Conservation (phyloP, 2,113 vertebrate species). For the Plectropomus leopardus region DNA sequence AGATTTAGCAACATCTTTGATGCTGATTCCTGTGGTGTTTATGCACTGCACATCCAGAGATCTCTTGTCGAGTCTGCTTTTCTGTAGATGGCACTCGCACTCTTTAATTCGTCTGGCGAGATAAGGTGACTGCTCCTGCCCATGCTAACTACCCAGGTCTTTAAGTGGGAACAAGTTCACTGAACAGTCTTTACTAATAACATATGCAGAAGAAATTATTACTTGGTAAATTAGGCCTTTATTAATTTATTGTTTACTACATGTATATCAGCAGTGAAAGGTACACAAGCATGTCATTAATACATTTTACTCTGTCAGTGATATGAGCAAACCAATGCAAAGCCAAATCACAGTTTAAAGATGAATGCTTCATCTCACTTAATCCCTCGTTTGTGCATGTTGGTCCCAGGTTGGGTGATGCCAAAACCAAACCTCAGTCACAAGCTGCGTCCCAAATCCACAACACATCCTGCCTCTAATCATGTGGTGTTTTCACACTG, state of each 20-base stretch:
- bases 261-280: neutral
- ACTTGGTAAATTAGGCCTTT: neutral
- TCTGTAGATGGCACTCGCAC: constrained; percentile 17
- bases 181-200: neutral
- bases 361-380: constrained; percentile 25
- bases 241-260: neutral
- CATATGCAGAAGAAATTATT: neutral
- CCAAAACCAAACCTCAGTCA: constrained; percentile 16
- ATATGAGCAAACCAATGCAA: neutral
- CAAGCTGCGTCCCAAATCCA: constrained; percentile 18
- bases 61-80: neutral
- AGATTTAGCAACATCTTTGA: constrained; percentile 57
- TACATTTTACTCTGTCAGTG: neutral
- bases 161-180: neutral
- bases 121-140: constrained; percentile 3
- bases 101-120: constrained; percentile 21
- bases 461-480: neutral
- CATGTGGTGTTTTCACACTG: neutral
- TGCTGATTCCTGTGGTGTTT: constrained; percentile 41
- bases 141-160: constrained; percentile 1
- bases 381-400: constrained; percentile 10
- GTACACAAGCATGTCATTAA: neutral
- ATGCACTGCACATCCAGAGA: constrained; percentile 21
- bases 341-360: constrained; percentile 6
- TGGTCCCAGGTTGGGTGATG: neutral